These are phyloP conservation scores for Sibirionetta formosa DNA, from an alignment of 2,797 vertebrate species.

Conservation along the genomic window DNA sequence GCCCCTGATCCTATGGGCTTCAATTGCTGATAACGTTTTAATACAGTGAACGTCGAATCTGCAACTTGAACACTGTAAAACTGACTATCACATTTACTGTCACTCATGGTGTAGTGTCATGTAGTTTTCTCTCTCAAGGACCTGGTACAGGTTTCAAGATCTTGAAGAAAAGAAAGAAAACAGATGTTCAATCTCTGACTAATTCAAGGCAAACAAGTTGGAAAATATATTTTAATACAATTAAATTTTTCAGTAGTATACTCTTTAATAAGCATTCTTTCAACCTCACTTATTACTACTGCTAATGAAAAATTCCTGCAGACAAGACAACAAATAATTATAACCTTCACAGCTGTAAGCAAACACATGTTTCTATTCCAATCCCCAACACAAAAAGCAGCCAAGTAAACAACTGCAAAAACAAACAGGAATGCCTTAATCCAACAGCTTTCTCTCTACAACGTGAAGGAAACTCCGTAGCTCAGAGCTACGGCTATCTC, in stretches of 20 bases:
- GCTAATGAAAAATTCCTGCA: conserved; percentile 28
- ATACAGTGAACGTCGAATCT: conserved; percentile 96
- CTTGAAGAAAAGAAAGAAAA: conserved; percentile 73
- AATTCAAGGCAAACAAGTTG: background rate
- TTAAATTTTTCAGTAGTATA: conserved; percentile 7
- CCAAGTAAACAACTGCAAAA: conserved; percentile 23
- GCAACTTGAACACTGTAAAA: conserved; percentile 98
- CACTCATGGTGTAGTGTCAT: conserved; percentile 92
- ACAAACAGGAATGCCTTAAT: background rate
- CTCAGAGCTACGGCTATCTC: background rate
- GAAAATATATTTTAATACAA: conserved; percentile 8
- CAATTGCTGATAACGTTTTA: conserved; percentile 94
- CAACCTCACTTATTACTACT: background rate
- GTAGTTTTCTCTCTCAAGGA: conserved; percentile 54
- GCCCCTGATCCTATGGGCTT: conserved; percentile 96
- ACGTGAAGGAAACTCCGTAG: background rate
- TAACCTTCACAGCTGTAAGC: background rate
- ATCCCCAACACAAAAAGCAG: background rate
- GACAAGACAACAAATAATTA: conserved; percentile 12
- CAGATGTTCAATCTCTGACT: background rate
- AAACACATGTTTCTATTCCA: background rate
- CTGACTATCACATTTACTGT: conserved; percentile 90
- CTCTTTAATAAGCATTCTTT: conserved; percentile 3
- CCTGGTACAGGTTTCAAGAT: conserved; percentile 53
- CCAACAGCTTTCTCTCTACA: background rate